Evolutionary conservation across 2,113 vertebrate species (phyloP).

Genomic region (Xiphorhynchus elegans): DNA sequence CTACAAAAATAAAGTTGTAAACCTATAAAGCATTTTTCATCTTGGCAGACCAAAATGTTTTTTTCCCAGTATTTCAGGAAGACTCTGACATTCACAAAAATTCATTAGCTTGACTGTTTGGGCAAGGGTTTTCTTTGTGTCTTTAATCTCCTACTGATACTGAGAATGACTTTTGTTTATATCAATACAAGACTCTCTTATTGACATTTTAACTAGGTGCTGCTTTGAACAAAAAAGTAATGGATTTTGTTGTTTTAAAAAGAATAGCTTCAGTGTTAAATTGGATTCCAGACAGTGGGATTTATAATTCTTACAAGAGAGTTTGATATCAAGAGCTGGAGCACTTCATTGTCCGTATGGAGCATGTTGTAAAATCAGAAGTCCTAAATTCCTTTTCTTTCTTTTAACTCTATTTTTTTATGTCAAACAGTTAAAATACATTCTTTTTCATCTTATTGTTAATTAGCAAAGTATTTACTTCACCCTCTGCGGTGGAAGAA

Average conservation of each 20-base stretch:
- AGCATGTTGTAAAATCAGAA: neutral
- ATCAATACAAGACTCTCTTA: neutral
- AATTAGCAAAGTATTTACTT: neutral
- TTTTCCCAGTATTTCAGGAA: constrained; percentile 36
- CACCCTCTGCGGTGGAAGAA: neutral
- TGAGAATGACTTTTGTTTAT: neutral
- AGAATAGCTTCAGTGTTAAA: neutral
- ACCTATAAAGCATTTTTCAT: constrained; percentile 36
- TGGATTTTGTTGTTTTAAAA: neutral
- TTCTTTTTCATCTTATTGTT: neutral
- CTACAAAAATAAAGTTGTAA: constrained; percentile 6
- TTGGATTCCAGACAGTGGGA: neutral
- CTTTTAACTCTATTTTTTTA: neutral
- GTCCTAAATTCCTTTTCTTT: neutral
- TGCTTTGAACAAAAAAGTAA: neutral
- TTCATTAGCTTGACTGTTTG: constrained; percentile 17
- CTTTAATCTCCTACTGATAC: neutral
- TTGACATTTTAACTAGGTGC: neutral
- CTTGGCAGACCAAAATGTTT: neutral
- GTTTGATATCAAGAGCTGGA: neutral
- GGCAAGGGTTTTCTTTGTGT: neutral
- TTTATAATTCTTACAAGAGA: constrained; percentile 24
- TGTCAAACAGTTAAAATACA: neutral
- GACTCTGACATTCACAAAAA: neutral
- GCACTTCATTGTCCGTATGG: neutral